Evolutionary conservation across 2,888 invertebrate species (phyloP).

Genomic region (Melitaea athalia): DNA sequence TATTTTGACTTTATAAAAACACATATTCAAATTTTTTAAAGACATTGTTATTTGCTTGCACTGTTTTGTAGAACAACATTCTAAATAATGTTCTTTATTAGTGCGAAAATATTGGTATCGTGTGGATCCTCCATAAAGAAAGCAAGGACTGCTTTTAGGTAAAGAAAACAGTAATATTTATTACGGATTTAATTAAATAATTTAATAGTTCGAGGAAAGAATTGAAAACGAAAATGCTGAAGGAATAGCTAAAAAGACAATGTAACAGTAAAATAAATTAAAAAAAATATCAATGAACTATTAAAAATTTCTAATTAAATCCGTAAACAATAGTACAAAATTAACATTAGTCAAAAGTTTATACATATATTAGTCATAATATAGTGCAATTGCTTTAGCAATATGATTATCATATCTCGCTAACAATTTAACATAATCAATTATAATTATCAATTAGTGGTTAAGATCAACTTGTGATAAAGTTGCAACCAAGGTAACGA

Average conservation of each 20-base stretch:
- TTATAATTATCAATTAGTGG: conserved; percentile 75
- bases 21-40: too few species aligned
- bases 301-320: neutral
- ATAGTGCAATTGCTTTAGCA: conserved; percentile 59
- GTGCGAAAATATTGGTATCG: too few species aligned
- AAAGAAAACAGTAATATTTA: neutral
- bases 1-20: too few species aligned
- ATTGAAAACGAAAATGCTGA: neutral
- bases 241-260: neutral
- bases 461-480: conserved; percentile 79
- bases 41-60: too few species aligned
- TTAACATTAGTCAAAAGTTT: neutral
- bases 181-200: neutral
- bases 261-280: neutral
- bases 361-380: neutral
- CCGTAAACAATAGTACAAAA: neutral
- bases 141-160: neutral
- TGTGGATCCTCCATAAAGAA: neutral
- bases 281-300: neutral
- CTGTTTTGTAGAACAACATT: too few species aligned
- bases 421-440: conserved; percentile 58
- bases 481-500: conserved; percentile 88
- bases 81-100: too few species aligned
- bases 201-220: too few species aligned
- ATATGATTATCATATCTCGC: conserved; percentile 59